These are phyloP conservation scores for Drosophila jambulina DNA, from an alignment of 1,140 invertebrate genomes.

Conservation along the genomic window DNA sequence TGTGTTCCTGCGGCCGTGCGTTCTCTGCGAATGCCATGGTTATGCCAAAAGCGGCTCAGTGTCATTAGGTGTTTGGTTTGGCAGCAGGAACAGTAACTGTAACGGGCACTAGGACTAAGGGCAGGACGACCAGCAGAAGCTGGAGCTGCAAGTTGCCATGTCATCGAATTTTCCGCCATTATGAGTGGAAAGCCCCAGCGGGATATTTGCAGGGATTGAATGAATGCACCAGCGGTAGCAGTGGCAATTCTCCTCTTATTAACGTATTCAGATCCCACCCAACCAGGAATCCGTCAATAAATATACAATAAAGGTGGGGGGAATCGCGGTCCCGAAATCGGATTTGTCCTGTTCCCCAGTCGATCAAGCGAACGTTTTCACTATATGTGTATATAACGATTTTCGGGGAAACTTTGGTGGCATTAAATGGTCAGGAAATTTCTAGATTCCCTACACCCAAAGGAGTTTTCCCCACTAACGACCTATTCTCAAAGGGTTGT, in stretches of 20 bases:
- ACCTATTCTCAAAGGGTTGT: neutral
- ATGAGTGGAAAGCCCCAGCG: conserved; percentile 29
- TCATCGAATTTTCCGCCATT: conserved; percentile 54
- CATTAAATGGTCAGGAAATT: conserved; percentile 18
- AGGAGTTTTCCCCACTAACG: neutral
- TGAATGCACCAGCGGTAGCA: conserved; percentile 11
- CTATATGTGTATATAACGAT: neutral
- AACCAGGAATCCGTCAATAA: conserved; percentile 23
- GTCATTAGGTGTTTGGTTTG: conserved; percentile 44
- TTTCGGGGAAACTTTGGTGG: neutral
- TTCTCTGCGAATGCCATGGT: conserved; percentile 16
- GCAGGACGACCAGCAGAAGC: conserved; percentile 4
- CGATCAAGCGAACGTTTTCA: neutral
- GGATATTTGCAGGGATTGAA: conserved; percentile 28
- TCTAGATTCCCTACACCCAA: neutral
- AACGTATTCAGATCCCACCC: conserved; percentile 11
- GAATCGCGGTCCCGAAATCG: conserved; percentile 9
- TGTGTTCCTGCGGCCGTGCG: neutral
- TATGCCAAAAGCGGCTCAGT: conserved; percentile 42
- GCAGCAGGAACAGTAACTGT: neutral
- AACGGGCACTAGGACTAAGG: neutral
- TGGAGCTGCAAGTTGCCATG: conserved; percentile 37
- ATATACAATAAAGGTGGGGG: conserved; percentile 13
- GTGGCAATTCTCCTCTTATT: conserved; percentile 20
- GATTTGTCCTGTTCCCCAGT: conserved; percentile 16